phyloP scores from a whole-genome alignment of 2,888 invertebrate species.

The Napeogenes inachia region DNA sequence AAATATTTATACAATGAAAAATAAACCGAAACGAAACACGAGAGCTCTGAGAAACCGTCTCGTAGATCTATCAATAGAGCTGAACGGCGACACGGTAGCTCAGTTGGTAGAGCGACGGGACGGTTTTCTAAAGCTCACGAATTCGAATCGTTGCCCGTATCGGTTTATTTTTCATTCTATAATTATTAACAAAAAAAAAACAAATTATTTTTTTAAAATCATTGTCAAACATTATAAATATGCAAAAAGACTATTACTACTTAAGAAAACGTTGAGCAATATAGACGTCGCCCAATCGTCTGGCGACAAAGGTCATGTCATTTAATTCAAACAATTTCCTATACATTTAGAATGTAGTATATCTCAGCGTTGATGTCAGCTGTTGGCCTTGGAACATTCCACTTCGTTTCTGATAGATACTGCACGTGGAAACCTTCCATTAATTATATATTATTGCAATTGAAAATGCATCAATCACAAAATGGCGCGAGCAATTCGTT shows the following conservation, averaged over 20 bases:
- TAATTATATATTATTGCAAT: conserved; percentile 43
- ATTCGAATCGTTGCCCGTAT: no score
- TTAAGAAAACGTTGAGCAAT: neutral
- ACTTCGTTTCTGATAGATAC: conserved; percentile 37
- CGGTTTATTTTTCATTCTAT: no score
- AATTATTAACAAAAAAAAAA: no score
- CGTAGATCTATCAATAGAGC: no score
- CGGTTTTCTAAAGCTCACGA: no score
- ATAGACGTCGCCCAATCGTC: conserved; percentile 8
- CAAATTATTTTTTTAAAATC: conserved; percentile 34
- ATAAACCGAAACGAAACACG: no score
- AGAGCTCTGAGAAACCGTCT: no score
- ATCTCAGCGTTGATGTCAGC: conserved; percentile 51
- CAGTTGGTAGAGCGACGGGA: no score
- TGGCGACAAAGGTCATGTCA: conserved; percentile 13
- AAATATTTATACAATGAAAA: no score
- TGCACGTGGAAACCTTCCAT: conserved; percentile 54
- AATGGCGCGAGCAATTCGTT: conserved; percentile 29
- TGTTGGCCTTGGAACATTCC: conserved; percentile 64
- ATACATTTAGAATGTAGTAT: conserved; percentile 34
- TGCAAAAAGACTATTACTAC: neutral
- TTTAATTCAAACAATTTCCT: conserved; percentile 35
- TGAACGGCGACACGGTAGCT: no score
- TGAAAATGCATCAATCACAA: conserved; percentile 53
- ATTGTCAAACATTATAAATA: neutral